Base-by-base conservation (phyloP, 2,113 vertebrate species). In the Ceyx cyanopectus region DNA sequence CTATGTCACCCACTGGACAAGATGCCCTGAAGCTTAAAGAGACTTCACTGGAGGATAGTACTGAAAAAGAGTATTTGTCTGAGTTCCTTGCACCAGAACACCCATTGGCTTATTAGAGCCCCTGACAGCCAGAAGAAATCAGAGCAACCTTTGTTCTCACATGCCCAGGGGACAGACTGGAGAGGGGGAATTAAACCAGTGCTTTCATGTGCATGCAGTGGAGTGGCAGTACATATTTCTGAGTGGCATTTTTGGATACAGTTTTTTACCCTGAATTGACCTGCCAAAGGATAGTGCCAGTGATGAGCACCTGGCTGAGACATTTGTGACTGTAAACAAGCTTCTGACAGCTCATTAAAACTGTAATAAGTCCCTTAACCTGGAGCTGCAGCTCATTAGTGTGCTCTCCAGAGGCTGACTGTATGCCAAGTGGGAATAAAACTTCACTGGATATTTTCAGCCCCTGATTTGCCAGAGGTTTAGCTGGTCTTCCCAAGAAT, bases 281-380 rank as follows among this genome's bases (percentile, higher is more conserved):
- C 70, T 93, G 48, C 63, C 26, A 27, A 21, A 80, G 67, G 70
- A 62, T 32, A 75, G 40, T 3, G 11, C 26, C 56, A 29, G 30
- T 63, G 70, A 51, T 77, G 56, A 84, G 68, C 73, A 91, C 81
- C 89, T 75, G 68, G 79, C 56, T 93, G 89, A 94, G 91, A 87
- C 75, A 65, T 93, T 53, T 89, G 87, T 80, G 65, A 80, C 65
- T 68, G 68, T 94, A 95, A 95, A 92, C 87, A 90, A 81, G 56
- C 65, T 89, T 91, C 91, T 85, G 72, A 91, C 89, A 89, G 79
- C 75, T 94, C 91, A 61, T 92, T 95, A 91, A 89, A 89, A 46
- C 57, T 81, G 85, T 10, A 74, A 22, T 61, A 62, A 84, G 60
- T 85, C 72, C 9, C 14, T 87, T 87, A 63, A 89, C 78, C 78